These are phyloP conservation scores for Oryzaephilus surinamensis DNA, from an alignment of 1,140 invertebrate species.

Conservation along the genomic window DNA sequence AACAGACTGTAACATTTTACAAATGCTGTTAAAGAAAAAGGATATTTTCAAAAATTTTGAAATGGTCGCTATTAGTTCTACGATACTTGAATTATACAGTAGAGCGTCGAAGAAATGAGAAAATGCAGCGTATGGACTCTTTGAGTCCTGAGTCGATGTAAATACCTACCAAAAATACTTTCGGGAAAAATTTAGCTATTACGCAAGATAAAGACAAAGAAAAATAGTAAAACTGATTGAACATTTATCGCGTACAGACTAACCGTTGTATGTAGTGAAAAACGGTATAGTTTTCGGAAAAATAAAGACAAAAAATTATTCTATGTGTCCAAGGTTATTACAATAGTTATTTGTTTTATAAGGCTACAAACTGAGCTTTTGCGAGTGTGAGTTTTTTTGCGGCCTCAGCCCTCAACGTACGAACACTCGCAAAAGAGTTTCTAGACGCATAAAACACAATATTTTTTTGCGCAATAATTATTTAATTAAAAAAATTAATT, in stretches of 20 bases:
- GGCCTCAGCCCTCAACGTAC: conserved; percentile 12
- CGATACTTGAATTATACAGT: conserved; percentile 21
- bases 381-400: too few species aligned
- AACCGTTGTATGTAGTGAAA: conserved; percentile 6
- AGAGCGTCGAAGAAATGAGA: conserved; percentile 17
- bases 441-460: conserved; percentile 18
- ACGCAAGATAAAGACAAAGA: too few species aligned
- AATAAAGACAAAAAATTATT: conserved; percentile 2
- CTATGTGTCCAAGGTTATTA: conserved; percentile 10
- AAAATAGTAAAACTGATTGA: conserved; percentile 4
- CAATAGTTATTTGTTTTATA: conserved; percentile 11
- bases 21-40: conserved; percentile 18
- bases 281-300: conserved; percentile 13
- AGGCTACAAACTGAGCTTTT: too few species aligned
- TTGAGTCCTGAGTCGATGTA: conserved; percentile 17
- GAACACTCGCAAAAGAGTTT: conserved; percentile 8
- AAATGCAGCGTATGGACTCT: conserved; percentile 27
- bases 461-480: too few species aligned
- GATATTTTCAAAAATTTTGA: conserved; percentile 18
- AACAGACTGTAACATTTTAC: conserved; percentile 26
- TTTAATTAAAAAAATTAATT: too few species aligned
- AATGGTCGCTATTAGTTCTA: conserved; percentile 20
- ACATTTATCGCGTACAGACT: conserved; percentile 1
- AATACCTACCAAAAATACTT: conserved; percentile 7
- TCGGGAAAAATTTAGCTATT: conserved; percentile 5